A percentile compares a stretch with the other conserved stretches of the same genome.
These are phyloP conservation scores for Pelodiscus sinensis DNA, from an alignment of 2,113 vertebrate species.

Conservation along the genomic window DNA sequence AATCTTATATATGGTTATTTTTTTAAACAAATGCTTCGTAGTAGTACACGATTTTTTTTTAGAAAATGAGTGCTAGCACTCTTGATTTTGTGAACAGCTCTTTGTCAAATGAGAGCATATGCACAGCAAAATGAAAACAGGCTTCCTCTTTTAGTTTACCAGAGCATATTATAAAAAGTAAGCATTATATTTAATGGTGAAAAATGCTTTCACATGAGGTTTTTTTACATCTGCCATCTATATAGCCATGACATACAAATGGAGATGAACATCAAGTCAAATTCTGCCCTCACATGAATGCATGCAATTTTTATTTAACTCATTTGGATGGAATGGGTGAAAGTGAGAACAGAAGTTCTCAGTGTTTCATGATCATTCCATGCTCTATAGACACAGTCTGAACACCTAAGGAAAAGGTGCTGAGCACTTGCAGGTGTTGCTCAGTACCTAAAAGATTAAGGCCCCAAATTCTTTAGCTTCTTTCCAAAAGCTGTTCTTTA, in stretches of 20 bases:
- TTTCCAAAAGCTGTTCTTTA: not conserved
- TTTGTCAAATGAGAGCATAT: not conserved
- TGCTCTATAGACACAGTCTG: not conserved
- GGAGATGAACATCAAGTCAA: not conserved
- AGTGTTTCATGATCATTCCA: not conserved
- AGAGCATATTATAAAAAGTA: not conserved
- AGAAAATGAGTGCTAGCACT: not conserved
- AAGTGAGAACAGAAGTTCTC: not conserved
- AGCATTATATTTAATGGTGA: not conserved
- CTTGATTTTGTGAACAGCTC: not conserved
- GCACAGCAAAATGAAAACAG: not conserved
- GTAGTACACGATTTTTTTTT: not conserved
- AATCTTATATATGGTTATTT: not conserved
- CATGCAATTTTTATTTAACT: not conserved
- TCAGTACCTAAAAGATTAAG: not conserved
- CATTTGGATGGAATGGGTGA: not conserved
- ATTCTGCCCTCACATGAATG: not conserved
- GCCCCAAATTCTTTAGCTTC: not conserved
- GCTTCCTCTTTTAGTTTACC: not conserved
- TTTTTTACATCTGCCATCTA: not conserved
- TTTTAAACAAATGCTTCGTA: not conserved
- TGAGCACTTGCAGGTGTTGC: not conserved
- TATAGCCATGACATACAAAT: not conserved
- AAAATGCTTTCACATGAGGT: not conserved
- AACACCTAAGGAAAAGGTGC: not conserved